phyloP scores from a whole-genome alignment of 2,113 vertebrate genomes.

The Apteryx owenii region DNA sequence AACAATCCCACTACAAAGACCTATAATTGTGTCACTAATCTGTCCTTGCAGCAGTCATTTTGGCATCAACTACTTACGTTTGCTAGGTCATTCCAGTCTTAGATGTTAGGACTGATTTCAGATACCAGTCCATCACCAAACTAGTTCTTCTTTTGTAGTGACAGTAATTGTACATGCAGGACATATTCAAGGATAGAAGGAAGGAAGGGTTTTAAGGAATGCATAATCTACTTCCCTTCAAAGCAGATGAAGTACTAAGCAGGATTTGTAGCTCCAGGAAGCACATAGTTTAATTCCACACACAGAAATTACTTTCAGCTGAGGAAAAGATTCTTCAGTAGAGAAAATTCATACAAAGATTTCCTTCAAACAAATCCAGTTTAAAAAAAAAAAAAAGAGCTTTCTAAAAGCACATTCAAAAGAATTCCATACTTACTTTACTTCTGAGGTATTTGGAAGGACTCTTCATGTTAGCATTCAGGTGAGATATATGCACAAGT shows the following conservation, averaged over 20 bases:
- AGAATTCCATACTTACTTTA: conserved; percentile 82
- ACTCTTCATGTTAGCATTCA: conserved; percentile 93
- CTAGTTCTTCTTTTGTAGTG: not conserved
- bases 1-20: not conserved
- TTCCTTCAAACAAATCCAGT: not conserved
- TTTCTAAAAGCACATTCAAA: not conserved
- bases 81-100: not conserved
- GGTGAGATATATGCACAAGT: conserved; percentile 91
- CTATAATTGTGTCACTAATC: not conserved
- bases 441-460: conserved; percentile 91
- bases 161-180: not conserved
- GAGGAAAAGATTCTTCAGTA: not conserved
- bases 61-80: not conserved
- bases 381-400: not conserved
- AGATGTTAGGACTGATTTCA: not conserved
- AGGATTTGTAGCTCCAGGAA: not conserved
- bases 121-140: not conserved
- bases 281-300: not conserved
- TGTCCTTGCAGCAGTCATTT: not conserved
- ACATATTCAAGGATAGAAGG: not conserved
- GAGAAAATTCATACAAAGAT: not conserved
- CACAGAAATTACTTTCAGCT: not conserved
- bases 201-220: not conserved
- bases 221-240: not conserved
- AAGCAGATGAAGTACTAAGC: not conserved